A percentile compares a stretch with the other conserved stretches of the same genome.
phyloP scores from a whole-genome alignment of 2,797 vertebrate species.

The Orientallactaga sibirica region DNA sequence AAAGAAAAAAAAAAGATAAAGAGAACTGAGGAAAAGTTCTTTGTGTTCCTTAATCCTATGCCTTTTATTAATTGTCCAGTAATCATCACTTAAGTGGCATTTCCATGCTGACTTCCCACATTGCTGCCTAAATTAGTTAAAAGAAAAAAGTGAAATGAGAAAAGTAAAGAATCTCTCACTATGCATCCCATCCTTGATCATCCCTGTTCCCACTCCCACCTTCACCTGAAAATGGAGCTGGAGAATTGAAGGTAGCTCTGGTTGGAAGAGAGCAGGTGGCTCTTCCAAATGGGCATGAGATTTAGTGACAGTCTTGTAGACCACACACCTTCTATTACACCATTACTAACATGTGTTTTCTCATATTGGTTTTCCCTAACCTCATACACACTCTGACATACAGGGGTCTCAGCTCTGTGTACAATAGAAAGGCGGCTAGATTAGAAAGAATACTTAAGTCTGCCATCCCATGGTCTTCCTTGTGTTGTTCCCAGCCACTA shows the following conservation, averaged over 20 bases:
- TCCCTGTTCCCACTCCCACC: neutral
- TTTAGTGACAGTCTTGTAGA: slow-evolving; percentile 45
- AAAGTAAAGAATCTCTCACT: slow-evolving; percentile 16
- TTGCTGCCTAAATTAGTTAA: slow-evolving; percentile 8
- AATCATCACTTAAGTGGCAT: neutral
- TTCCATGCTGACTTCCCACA: neutral
- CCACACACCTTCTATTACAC: slow-evolving; percentile 29
- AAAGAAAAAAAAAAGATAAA: neutral
- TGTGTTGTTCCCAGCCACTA: slow-evolving; percentile 7
- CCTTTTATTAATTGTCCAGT: slow-evolving; percentile 8
- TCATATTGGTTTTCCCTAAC: neutral
- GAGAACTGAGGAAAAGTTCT: slow-evolving; percentile 23
- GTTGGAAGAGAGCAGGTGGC: slow-evolving; percentile 20
- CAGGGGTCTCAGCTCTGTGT: neutral
- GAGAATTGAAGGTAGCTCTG: neutral
- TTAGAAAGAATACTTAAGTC: neutral
- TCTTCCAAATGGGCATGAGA: slow-evolving; percentile 59
- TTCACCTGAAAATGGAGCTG: slow-evolving; percentile 34
- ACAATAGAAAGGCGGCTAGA: neutral
- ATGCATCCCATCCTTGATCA: neutral
- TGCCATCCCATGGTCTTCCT: neutral
- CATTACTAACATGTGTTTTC: slow-evolving; percentile 35
- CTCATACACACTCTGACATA: neutral
- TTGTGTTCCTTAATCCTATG: slow-evolving; percentile 30
- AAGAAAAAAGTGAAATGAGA: slow-evolving; percentile 28